A percentile compares a stretch with the other conserved stretches of the same genome.
These are phyloP conservation scores for Helleia helle DNA, from an alignment of 2,888 invertebrate species.

Conservation along the genomic window DNA sequence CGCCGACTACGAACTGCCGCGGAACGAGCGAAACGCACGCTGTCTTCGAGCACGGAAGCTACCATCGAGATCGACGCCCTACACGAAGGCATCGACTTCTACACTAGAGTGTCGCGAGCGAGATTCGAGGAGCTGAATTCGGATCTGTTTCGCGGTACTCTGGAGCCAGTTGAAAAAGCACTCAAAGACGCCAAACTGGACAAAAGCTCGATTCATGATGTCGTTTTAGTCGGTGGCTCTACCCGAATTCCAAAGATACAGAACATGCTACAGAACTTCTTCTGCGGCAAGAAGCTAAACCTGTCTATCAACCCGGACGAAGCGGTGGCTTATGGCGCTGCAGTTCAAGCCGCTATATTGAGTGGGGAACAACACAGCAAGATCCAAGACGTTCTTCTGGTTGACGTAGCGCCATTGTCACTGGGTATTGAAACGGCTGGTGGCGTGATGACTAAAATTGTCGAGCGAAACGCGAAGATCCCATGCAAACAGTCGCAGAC, in stretches of 20 bases:
- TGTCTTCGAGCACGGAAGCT: slow-evolving; percentile 85
- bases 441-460: slow-evolving; percentile 84
- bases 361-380: slow-evolving; percentile 82
- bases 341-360: slow-evolving; percentile 82
- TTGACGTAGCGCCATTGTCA: slow-evolving; percentile 77
- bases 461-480: slow-evolving; percentile 81
- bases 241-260: slow-evolving; percentile 76
- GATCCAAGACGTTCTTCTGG: slow-evolving; percentile 78
- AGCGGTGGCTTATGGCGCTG: slow-evolving; percentile 86
- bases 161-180: slow-evolving; percentile 86
- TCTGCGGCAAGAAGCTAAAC: slow-evolving; percentile 81
- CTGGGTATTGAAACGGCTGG: slow-evolving; percentile 87
- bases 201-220: slow-evolving; percentile 82
- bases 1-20: slow-evolving; percentile 83
- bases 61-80: slow-evolving; percentile 83
- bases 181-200: slow-evolving; percentile 85
- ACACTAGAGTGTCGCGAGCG: slow-evolving; percentile 80
- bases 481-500: slow-evolving; percentile 81
- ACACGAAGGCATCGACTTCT: slow-evolving; percentile 80
- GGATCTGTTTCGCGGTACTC: slow-evolving; percentile 81
- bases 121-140: slow-evolving; percentile 84
- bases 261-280: slow-evolving; percentile 82
- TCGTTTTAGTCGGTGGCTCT: slow-evolving; percentile 87
- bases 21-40: slow-evolving; percentile 83
- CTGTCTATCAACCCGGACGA: slow-evolving; percentile 86